Base-by-base conservation (phyloP, 2,797 vertebrate species). In the Odontamblyopus rebecca region DNA sequence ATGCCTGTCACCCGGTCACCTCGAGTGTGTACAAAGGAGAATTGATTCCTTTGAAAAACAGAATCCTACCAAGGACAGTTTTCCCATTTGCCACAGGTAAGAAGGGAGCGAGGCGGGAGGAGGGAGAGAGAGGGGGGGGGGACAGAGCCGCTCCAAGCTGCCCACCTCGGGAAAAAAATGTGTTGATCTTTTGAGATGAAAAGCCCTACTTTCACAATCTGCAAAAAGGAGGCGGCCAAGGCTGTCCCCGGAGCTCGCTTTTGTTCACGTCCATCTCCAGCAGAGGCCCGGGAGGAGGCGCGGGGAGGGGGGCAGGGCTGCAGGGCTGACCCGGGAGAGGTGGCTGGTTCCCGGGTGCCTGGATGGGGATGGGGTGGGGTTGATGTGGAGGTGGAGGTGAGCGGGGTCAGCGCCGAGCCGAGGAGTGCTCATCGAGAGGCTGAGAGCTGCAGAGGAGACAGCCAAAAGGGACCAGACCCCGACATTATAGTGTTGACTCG, bases 401-500 rank as follows among this genome's bases (percentile, higher is more conserved):
- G 65, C 53, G 11, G 41, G 75, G 30, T 30, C 66, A 66, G 71
- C 74, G 70, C 68, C 80, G 72, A 78, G 77, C 76, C 84, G 84
- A 84, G 23, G 27, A 65, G 88, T 89, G 89, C 86, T 93, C 92
- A 91, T 93, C 91, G 91, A 87, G 90, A 83, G 77, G 75, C 86
- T 85, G 56, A 53, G 59, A 71, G 82, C 70, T 0, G 60, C 9
- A 83, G 84, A 23, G 84, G 76, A 87, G 87, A 89, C 89, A n/a
- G 61, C 82, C 80, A 80, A 61, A 54, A 81, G 74, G 75, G 60
- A 93, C 94, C 93, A 95, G 94, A 93, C 94, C 95, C 83, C 82
- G 90, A 90, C 94, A 95, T 96, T 97, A 96, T 96, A 94, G 95
- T 96, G 95, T 97, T 97, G 95, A 97, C 95, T 96, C 93, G 87